A percentile compares a stretch with the other conserved stretches of the same genome.
Conservation (phyloP, 1,140 invertebrate genomes). For the Listronotus bonariensis region DNA sequence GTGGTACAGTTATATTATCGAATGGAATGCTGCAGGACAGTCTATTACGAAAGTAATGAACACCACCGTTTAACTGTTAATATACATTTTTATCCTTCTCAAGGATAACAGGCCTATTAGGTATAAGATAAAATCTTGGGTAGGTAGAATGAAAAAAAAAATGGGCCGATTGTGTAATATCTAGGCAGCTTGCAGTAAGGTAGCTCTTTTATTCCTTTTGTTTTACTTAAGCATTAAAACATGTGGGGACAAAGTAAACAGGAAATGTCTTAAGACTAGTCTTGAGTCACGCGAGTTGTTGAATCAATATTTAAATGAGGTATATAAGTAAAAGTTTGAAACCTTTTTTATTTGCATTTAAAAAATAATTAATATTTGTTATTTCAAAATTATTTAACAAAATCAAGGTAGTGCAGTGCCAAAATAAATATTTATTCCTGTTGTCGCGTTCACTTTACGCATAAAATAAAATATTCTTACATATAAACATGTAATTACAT, state of each 20-base stretch:
- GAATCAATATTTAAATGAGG: no score
- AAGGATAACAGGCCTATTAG: slow-evolving; percentile 10
- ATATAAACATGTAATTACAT: no score
- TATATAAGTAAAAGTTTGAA: no score
- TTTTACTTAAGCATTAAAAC: not conserved
- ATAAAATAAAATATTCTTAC: no score
- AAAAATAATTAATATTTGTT: no score
- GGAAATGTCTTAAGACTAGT: slow-evolving; percentile 1
- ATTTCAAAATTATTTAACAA: no score
- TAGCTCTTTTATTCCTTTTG: slow-evolving; percentile 1
- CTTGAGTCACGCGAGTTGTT: no score
- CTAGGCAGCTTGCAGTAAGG: not conserved
- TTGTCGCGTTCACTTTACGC: no score
- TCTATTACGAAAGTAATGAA: slow-evolving; percentile 14
- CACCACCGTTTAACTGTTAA: slow-evolving; percentile 10
- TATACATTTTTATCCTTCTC: slow-evolving; percentile 5
- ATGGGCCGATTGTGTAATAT: slow-evolving; percentile 3
- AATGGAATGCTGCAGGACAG: slow-evolving; percentile 12
- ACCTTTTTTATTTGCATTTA: no score
- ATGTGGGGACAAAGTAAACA: not conserved
- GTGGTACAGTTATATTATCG: no score
- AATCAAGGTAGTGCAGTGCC: no score
- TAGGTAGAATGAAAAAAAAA: slow-evolving; percentile 1
- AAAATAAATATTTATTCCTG: no score
- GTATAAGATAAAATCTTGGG: slow-evolving; percentile 8